Evolutionary conservation across 1,140 invertebrate species (phyloP).

Genomic region (Lerema accius): DNA sequence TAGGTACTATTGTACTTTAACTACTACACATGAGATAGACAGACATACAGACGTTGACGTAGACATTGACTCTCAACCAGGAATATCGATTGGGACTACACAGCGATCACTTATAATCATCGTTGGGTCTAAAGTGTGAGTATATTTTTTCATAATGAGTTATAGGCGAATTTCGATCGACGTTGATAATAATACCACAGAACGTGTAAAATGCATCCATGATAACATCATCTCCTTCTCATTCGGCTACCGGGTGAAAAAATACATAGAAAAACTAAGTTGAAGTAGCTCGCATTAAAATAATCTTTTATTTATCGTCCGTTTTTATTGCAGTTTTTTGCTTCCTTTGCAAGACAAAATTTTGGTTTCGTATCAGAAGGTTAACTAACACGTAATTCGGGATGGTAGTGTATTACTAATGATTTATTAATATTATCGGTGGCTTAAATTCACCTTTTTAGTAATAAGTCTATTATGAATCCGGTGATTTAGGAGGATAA

Average conservation of each 20-base stretch:
- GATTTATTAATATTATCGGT: constrained; percentile 10
- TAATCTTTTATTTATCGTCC: constrained; percentile 29
- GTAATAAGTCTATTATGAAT: constrained; percentile 11
- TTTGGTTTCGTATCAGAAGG: constrained; percentile 26
- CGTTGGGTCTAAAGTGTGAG: too few relatives aligned
- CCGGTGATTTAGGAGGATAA: constrained; percentile 8
- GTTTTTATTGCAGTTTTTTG: constrained; percentile 19
- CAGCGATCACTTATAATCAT: too few relatives aligned
- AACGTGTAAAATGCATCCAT: constrained; percentile 5
- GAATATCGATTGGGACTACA: too few relatives aligned
- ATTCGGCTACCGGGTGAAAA: constrained; percentile 15
- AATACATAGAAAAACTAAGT: constrained; percentile 16
- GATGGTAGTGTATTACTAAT: constrained; percentile 20
- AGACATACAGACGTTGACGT: too few relatives aligned
- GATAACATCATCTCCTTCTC: constrained; percentile 6
- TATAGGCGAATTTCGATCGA: too few relatives aligned
- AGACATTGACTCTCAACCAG: too few relatives aligned
- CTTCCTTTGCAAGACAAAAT: constrained; percentile 9
- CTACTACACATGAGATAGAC: too few relatives aligned
- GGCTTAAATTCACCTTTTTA: constrained; percentile 13
- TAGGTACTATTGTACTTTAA: too few relatives aligned
- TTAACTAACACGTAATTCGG: constrained; percentile 15
- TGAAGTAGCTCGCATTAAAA: constrained; percentile 28
- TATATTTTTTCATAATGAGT: too few relatives aligned
- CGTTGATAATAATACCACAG: too few relatives aligned